Conservation (phyloP, 2,113 vertebrate species). For the Columba livia region DNA sequence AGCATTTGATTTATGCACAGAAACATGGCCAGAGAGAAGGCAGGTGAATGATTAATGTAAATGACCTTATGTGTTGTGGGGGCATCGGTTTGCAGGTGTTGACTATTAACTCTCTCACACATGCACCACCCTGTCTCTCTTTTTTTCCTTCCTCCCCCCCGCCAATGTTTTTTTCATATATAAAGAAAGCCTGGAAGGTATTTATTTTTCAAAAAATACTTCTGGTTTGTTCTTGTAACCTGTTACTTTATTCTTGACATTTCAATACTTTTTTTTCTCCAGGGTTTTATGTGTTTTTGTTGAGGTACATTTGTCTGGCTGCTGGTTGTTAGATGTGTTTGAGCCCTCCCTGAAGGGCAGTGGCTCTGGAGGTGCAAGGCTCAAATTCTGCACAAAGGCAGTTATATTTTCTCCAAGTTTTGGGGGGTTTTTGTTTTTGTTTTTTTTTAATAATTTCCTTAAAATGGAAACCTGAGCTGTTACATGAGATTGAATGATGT, state of each 20-base stretch:
- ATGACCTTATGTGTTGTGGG: slow-evolving; percentile 20
- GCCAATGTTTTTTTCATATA: neutral
- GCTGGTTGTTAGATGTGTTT: neutral
- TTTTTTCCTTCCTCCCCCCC: neutral
- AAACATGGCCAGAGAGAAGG: slow-evolving; percentile 14
- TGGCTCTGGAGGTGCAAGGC: neutral
- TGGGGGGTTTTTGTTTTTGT: neutral
- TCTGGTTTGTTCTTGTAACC: neutral
- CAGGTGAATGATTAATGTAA: slow-evolving; percentile 35
- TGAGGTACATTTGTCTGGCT: neutral
- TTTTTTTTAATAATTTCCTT: neutral
- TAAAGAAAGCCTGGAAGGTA: neutral
- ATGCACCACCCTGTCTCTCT: neutral
- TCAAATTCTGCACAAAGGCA: neutral
- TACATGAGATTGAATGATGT: neutral
- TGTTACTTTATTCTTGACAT: neutral
- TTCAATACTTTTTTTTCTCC: neutral
- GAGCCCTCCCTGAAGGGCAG: neutral
- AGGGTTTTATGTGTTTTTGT: neutral
- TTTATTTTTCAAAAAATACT: neutral
- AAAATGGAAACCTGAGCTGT: neutral
- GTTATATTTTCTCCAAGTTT: neutral
- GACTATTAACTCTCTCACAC: neutral
- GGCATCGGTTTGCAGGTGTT: neutral
- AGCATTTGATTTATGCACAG: neutral